Evolutionary conservation across 1,140 invertebrate genomes (phyloP).

Genomic region (Brachionus calyciflorus): DNA sequence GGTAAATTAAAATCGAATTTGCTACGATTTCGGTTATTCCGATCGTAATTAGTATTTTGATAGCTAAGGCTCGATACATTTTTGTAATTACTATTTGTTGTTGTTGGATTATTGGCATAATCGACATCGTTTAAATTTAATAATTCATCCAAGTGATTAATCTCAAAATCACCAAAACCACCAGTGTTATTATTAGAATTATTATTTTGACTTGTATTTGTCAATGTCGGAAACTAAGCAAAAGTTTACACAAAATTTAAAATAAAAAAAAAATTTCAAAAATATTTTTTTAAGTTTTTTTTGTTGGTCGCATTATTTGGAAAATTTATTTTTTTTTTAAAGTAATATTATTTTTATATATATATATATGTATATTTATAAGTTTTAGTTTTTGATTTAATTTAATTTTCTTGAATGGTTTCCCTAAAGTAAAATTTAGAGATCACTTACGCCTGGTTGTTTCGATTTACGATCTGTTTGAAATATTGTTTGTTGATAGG

Average conservation of each 20-base stretch:
- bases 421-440: not conserved
- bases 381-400: too few relatives aligned
- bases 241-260: too few relatives aligned
- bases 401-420: not conserved
- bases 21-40: conserved; percentile 44
- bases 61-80: conserved; percentile 31
- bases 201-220: too few relatives aligned
- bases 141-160: not conserved
- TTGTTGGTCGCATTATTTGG: too few relatives aligned
- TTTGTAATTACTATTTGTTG: not conserved
- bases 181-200: too few relatives aligned
- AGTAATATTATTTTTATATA: too few relatives aligned
- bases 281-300: conserved; percentile 25
- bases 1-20: conserved; percentile 46
- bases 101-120: not conserved
- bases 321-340: too few relatives aligned
- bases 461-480: conserved; percentile 34
- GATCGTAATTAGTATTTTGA: not conserved
- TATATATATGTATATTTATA: too few relatives aligned
- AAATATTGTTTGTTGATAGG: conserved; percentile 39
- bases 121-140: conserved; percentile 30
- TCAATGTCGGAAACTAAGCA: conserved; percentile 13
- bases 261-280: not conserved
- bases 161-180: not conserved
- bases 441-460: conserved; percentile 45